Base-by-base conservation (phyloP, 2,113 vertebrate genomes). In the Copsychus sechellarum region DNA sequence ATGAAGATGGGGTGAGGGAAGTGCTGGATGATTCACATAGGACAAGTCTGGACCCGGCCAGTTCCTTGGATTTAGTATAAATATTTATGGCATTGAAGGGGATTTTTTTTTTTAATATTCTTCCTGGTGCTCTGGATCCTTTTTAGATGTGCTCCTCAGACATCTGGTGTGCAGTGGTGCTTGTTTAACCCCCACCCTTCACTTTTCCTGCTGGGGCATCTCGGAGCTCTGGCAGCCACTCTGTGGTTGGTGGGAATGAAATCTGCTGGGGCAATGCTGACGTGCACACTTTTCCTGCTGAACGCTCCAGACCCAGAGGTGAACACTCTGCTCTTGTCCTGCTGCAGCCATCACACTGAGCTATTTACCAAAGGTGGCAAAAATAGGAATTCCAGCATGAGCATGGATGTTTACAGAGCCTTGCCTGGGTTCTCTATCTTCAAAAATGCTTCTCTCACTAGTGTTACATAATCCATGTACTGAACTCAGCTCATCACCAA, bases 261-360 rank as follows among this genome's bases (percentile, higher is more conserved):
- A 89, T 92, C 93, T 61, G 83, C 40, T 61, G 2, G 90, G 91
- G 95, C 88, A 95, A 21, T 95, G 97, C 97, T 98, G 97, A 97
- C 92, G 77, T 81, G 96, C 71, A 67, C 92, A 34, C 74, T 97
- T 97, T 98, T 97, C 94, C 93, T 97, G 96, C 95, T 97, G 95
- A 98, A 86, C 73, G 5, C 94, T 95, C 83, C 34, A 85, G 85
- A 97, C 78, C 96, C 93, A 14, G 93, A 79, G 78, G 81, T 80
- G 90, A 95, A 86, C 54, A 28, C 88, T 64, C 86, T 48, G 76
- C 82, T 88, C 79, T 77, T 86, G 19, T 43, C 45, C 67, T 73
- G 57, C 83, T 82, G 50, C 18, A 54, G 80, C n/a, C 88, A 58
- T 18, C 38, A 36, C n/a, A 54, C 91, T 36, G 34, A 87, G 85